Percentiles rank a stretch among this genome's conserved stretches.
Evolutionary conservation across 2,113 vertebrate species (phyloP).

Genomic region (Podocnemis expansa): DNA sequence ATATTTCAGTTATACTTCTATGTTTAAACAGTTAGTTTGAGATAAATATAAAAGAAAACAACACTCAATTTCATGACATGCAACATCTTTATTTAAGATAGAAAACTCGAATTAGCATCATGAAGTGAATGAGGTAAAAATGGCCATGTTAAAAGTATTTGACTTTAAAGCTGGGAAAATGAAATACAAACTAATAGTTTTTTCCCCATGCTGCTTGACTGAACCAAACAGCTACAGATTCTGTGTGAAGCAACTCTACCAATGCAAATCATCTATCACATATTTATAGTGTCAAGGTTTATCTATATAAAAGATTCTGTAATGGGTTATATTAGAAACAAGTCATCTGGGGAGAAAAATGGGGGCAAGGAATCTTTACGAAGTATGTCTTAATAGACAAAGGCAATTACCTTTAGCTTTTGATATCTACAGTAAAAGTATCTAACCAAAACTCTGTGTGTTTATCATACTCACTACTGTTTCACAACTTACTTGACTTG

Average conservation of each 20-base stretch:
- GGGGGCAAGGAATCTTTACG: slow-evolving; percentile 20
- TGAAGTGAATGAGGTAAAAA: slow-evolving; percentile 6
- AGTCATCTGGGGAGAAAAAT: not conserved
- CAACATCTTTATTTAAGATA: not conserved
- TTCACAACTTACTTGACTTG: slow-evolving; percentile 26
- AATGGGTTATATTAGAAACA: slow-evolving; percentile 41
- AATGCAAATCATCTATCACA: slow-evolving; percentile 28
- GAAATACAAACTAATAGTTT: not conserved
- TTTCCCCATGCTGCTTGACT: not conserved
- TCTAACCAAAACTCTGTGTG: not conserved
- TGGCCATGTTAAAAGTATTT: not conserved
- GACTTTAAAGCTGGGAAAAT: not conserved
- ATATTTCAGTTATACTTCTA: not conserved
- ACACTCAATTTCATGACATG: not conserved
- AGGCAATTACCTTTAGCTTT: not conserved
- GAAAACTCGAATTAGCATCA: not conserved
- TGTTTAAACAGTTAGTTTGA: not conserved
- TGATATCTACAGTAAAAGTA: slow-evolving; percentile 25
- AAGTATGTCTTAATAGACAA: not conserved
- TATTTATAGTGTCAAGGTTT: slow-evolving; percentile 38
- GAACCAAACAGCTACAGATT: not conserved
- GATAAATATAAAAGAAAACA: not conserved
- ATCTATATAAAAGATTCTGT: slow-evolving; percentile 11
- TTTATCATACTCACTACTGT: slow-evolving; percentile 3
- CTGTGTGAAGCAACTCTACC: not conserved